Conservation (phyloP, 92 coral and sea anemone genomes). For the Zoanthus solanderi region DNA sequence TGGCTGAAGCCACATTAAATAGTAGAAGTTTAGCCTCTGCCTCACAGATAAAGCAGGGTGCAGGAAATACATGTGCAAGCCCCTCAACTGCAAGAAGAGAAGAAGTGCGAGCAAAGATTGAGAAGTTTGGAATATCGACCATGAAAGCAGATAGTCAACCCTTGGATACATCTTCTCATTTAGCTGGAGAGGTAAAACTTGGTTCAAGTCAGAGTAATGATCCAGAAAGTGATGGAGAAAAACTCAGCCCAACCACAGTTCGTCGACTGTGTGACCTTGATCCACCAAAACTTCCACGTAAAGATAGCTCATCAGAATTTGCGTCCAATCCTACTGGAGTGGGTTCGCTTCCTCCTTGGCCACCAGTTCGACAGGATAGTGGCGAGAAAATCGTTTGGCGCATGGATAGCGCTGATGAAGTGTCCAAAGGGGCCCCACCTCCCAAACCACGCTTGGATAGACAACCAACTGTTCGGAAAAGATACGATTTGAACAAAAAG, state of each 20-base stretch:
- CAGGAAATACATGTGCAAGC: slow-evolving; percentile 3
- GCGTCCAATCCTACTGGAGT: slow-evolving; percentile 30
- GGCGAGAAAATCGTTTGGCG: slow-evolving; percentile 56
- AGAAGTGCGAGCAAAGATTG: slow-evolving; percentile 56
- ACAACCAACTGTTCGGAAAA: slow-evolving; percentile 78
- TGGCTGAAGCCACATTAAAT: neutral
- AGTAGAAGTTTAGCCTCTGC: neutral
- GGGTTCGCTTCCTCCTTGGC: slow-evolving; percentile 60
- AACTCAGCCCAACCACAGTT: slow-evolving; percentile 90
- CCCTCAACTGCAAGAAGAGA: slow-evolving; percentile 46
- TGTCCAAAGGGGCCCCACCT: slow-evolving; percentile 65
- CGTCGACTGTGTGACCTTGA: slow-evolving; percentile 87
- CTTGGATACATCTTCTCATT: slow-evolving; percentile 58
- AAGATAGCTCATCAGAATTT: slow-evolving; percentile 46
- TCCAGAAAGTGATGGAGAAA: slow-evolving; percentile 55
- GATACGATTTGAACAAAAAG: slow-evolving; percentile 68
- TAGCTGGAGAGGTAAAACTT: slow-evolving; percentile 66
- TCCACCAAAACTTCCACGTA: slow-evolving; percentile 69
- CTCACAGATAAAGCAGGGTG: neutral
- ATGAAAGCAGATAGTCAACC: slow-evolving; percentile 59
- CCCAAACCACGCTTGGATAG: slow-evolving; percentile 89
- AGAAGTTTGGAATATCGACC: slow-evolving; percentile 64
- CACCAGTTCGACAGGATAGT: slow-evolving; percentile 74
- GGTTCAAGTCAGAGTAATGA: slow-evolving; percentile 72
- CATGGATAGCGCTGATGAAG: slow-evolving; percentile 3